phyloP scores from a whole-genome alignment of 1,140 invertebrate genomes.

The Diplogasteroides magnus region DNA sequence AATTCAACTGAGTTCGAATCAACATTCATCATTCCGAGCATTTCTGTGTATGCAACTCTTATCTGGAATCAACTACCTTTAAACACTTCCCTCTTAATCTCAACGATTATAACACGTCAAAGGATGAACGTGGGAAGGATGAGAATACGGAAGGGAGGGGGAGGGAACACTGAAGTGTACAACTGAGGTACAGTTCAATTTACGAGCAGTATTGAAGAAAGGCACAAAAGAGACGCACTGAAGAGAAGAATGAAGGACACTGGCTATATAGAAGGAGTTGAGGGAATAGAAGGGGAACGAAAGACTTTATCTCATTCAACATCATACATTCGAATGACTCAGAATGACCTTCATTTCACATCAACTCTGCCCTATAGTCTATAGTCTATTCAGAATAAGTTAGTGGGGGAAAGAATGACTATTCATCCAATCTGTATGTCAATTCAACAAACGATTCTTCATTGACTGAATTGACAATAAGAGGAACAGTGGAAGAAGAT shows the following conservation, averaged over 20 bases:
- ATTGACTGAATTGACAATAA: neutral
- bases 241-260: neutral
- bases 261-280: neutral
- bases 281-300: neutral
- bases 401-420: no score
- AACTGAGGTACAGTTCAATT: neutral
- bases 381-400: no score
- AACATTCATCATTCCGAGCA: slow-evolving; percentile 18
- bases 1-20: slow-evolving; percentile 4
- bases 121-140: neutral
- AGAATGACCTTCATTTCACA: no score
- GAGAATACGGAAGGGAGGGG: neutral
- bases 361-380: no score
- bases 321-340: no score
- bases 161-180: neutral
- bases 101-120: neutral
- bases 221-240: no score
- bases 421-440: neutral
- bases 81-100: no score
- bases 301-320: no score
- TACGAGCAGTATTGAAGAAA: neutral
- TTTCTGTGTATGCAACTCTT: no score
- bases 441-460: neutral
- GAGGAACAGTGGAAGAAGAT: slow-evolving; percentile 15
- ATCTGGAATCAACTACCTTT: no score